Evolutionary conservation across 2,113 vertebrate genomes (phyloP), one percentile per base, ranked within the genome.

Genomic region (Hippoglossus stenolepis): DNA sequence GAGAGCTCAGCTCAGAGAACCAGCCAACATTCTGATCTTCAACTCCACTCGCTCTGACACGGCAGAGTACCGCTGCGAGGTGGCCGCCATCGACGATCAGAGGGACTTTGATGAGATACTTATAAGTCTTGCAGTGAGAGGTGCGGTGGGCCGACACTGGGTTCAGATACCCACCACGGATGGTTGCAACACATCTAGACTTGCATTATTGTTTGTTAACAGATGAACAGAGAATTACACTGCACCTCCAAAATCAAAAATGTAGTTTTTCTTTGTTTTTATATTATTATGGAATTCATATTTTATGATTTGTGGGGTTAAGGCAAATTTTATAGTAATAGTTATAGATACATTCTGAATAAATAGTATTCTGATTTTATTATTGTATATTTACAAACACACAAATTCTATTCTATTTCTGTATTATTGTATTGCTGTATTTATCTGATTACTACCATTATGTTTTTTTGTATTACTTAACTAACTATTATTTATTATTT

Each of bases 101-200:
- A 97, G 96, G 76, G 95, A 95, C 85, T 96, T 98, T 61, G 97
- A 97, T 15, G 98, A 99, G 91, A 97, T 99, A 23, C 95, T 96
- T n/a, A 97, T 99, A 86, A 95, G 95, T 82, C 94, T 99, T 17
- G 96, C 95, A 11, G 97, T 99, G 13, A 96, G 96, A 96, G 97
- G 98, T 99, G 88, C 21, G 23, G 23, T 51, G 20, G 75, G 69
- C 10, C 26, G 4, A 47, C 20, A 6, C 47, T 51, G 11, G 47
- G 21, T 7, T 45, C 8, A 2, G 26, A 59, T 26, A 31, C 40
- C 20, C 58, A 54, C 35, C 47, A 60, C 8, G 31, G n/a, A 4
- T 66, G 62, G 18, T n/a, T 38, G 14, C 3, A 13, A 24, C 51
- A 24, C 8, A 43, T 31, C 18, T 40, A 2, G 4, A 76, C 26